phyloP scores from a whole-genome alignment of 2,888 invertebrate genomes.

The Acanthococcus lagerstroemiae region DNA sequence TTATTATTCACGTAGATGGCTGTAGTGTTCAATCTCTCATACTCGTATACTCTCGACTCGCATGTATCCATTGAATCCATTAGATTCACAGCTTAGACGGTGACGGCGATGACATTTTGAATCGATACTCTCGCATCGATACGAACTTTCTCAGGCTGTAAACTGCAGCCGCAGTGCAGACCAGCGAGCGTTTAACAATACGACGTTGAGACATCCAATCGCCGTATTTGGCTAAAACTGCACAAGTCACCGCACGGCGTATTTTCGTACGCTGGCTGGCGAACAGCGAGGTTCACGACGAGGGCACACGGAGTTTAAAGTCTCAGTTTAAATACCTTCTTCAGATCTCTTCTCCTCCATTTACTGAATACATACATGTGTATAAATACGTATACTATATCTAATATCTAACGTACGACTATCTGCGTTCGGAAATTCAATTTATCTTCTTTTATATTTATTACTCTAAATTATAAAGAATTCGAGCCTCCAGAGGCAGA shows the following conservation, averaged over 20 bases:
- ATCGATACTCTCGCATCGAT: background rate
- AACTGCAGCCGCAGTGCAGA: too few relatives aligned
- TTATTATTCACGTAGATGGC: too few relatives aligned
- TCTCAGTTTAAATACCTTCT: constrained; percentile 6
- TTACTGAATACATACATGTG: background rate
- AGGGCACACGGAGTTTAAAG: too few relatives aligned
- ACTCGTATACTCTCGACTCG: too few relatives aligned
- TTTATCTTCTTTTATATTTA: constrained; percentile 28
- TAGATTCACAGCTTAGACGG: too few relatives aligned
- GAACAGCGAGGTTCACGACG: too few relatives aligned
- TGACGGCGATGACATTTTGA: background rate
- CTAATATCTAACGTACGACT: constrained; percentile 16
- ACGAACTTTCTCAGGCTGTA: background rate
- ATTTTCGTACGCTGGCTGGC: too few relatives aligned
- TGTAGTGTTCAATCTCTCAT: too few relatives aligned
- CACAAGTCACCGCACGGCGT: background rate
- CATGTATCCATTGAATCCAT: too few relatives aligned
- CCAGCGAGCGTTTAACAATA: too few relatives aligned
- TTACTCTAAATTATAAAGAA: constrained; percentile 26
- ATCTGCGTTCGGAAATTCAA: constrained; percentile 25
- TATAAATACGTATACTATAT: background rate
- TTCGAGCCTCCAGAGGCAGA: background rate
- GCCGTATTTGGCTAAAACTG: background rate
- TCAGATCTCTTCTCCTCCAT: background rate
- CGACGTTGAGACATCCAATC: background rate